Evolutionary conservation across 2,888 invertebrate genomes (phyloP), one percentile per base, ranked within the genome.

Genomic region (Daptonema setosum): DNA sequence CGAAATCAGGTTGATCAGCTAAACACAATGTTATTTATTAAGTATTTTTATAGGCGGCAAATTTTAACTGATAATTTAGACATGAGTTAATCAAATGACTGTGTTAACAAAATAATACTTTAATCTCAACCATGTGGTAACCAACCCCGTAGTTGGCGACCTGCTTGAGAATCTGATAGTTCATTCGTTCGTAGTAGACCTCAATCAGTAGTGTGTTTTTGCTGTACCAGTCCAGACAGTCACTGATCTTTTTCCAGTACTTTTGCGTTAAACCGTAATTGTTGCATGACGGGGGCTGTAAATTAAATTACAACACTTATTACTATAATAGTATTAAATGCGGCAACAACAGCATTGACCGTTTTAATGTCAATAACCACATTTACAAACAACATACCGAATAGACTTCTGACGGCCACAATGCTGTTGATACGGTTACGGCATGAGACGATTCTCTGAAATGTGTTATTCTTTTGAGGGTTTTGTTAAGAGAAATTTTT

Each of bases 1-100:
- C 28, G 71, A 71, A 29, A 71, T 67, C 59, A 72, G 64, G 57
- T 68, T 71, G 61, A 69, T 65, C 5, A 68, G 63, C 71, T 72
- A 64, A n/a, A n/a, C n/a, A 11, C 41, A 20, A 41, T 14, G 20
- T 14, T 20, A 41, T 41, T 14, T 14, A 41, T 41, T 20, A 41
- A 14, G 20, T 41, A 11, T 41, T 14, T 41, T 41, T 41, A 20
- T 41, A 41, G 41, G 20, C 11, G 11, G 14, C 22, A 8, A 50
- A 17, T 8, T 50, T 11, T 50, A 11, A 11, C 22, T 8, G 11
- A 11, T 50, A 50, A 17, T 17, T 50, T 8, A 17, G n/a, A 50
- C 14, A 5, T 25, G 14, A 28, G 28, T 17, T 24, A 14, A 24
- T 52, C 26, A 24, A 28, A 26, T 24, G 28, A 28, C 26, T 14